Conservation (phyloP, 1,140 invertebrate genomes). For the Hetaerina americana region DNA sequence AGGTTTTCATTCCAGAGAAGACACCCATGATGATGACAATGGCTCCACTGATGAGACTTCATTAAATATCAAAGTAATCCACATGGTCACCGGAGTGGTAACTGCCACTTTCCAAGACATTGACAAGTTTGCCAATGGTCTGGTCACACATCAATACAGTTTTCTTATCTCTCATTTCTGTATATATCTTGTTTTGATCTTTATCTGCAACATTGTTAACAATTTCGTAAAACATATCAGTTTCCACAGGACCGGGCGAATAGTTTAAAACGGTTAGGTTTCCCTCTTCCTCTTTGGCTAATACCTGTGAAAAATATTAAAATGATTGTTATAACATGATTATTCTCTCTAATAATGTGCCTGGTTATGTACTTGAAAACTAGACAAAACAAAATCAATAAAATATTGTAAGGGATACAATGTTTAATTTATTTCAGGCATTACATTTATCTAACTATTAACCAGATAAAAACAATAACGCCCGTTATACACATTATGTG, state of each 20-base stretch:
- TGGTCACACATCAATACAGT: conserved; percentile 57
- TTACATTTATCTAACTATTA: no score
- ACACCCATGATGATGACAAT: no score
- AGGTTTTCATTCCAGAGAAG: no score
- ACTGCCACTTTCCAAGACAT: conserved; percentile 51
- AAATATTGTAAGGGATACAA: no score
- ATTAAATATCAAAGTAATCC: conserved; percentile 61
- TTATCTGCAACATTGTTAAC: conserved; percentile 41
- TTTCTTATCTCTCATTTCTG: conserved; percentile 37
- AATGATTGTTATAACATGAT: no score
- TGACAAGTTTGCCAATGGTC: conserved; percentile 59
- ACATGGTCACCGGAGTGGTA: conserved; percentile 73
- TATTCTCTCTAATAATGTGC: no score
- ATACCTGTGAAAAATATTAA: conserved; percentile 21
- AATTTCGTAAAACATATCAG: conserved; percentile 70
- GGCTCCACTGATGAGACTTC: no score
- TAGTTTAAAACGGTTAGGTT: conserved; percentile 73
- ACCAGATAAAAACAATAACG: no score
- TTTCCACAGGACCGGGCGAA: conserved; percentile 85
- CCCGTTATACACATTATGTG: no score
- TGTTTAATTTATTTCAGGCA: no score
- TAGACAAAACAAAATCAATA: no score
- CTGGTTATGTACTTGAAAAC: no score
- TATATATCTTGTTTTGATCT: conserved; percentile 46
- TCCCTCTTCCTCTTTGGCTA: conserved; percentile 72